Evolutionary conservation across 2,113 vertebrate genomes (phyloP).

Genomic region (Psilopogon haemacephalus): DNA sequence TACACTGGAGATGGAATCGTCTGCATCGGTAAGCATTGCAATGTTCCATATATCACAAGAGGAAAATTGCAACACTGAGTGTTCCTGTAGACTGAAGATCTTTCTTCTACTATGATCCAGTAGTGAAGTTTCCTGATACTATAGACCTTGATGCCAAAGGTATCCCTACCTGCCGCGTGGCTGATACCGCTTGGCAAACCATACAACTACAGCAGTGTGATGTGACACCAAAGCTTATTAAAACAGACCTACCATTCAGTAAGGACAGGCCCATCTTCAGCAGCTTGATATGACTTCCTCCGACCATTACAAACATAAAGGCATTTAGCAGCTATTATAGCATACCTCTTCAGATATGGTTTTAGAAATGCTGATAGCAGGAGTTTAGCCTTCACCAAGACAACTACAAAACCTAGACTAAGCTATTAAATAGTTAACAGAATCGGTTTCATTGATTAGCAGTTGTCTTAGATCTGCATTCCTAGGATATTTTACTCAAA

Average conservation of each 20-base stretch:
- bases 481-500: background rate
- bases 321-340: background rate
- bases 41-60: accelerated
- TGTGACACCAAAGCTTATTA: background rate
- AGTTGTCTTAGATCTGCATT: background rate
- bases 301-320: background rate
- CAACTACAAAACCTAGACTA: background rate
- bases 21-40: slow-evolving; percentile 78
- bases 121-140: background rate
- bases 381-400: background rate
- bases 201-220: background rate
- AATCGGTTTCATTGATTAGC: background rate
- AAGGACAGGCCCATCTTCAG: background rate
- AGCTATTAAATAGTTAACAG: background rate
- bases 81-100: background rate
- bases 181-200: background rate
- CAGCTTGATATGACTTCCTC: background rate
- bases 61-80: background rate
- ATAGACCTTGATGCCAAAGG: background rate
- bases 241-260: background rate
- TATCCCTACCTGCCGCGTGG: accelerated
- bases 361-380: background rate
- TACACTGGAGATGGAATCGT: slow-evolving; percentile 86
- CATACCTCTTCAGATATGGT: background rate
- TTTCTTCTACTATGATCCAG: background rate